Conservation (phyloP, 2,797 vertebrate species). For the Melanotaenia nigrans region DNA sequence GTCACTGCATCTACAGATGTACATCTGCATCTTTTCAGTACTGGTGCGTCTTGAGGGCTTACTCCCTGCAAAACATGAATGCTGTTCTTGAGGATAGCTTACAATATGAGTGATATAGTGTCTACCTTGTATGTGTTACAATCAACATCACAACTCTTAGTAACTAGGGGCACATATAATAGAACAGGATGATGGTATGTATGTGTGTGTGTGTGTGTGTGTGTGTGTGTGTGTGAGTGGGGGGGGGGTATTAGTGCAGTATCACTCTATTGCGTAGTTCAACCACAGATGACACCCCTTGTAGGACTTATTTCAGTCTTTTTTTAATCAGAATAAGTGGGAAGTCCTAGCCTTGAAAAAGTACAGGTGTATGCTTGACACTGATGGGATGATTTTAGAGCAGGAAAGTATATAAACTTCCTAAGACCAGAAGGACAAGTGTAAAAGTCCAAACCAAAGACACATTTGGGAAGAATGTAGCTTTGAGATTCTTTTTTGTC, state of each 20-base stretch:
- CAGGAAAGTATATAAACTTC: not conserved
- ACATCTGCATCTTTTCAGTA: not conserved
- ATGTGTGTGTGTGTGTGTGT: no score
- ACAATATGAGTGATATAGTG: not conserved
- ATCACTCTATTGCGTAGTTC: not conserved
- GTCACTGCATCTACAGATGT: not conserved
- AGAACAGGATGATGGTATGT: not conserved
- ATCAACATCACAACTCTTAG: not conserved
- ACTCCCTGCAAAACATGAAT: not conserved
- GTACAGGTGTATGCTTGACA: not conserved
- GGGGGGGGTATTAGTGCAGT: not conserved
- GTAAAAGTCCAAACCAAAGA: not conserved
- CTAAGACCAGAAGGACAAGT: not conserved
- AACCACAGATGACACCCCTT: not conserved
- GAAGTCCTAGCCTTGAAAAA: not conserved
- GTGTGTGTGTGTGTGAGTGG: no score
- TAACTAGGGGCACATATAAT: not conserved
- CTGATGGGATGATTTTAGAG: not conserved
- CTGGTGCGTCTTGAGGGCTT: not conserved
- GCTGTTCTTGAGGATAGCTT: not conserved
- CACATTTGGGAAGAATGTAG: not conserved
- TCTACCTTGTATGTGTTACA: not conserved
- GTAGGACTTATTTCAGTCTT: not conserved
- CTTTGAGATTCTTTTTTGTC: constrained; percentile 16
- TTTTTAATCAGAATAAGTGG: not conserved